phyloP scores from a whole-genome alignment of 2,113 vertebrate species.

The Proterorhinus semilunaris region DNA sequence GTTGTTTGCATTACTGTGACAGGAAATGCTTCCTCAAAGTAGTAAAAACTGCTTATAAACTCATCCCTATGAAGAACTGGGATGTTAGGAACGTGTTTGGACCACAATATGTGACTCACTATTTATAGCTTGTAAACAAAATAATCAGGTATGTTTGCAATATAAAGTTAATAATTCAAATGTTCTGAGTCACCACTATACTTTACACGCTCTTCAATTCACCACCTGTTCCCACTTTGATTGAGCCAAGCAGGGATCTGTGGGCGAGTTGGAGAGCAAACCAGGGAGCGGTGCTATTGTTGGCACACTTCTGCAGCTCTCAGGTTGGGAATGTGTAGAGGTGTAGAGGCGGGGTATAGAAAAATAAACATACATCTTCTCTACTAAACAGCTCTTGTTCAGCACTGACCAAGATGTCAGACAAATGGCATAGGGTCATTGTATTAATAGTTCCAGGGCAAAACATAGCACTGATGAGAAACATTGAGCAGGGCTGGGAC shows the following conservation, averaged over 20 bases:
- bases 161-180: constrained; percentile 15
- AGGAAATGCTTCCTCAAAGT: too few species aligned
- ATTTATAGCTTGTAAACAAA: too few species aligned
- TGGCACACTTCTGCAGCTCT: constrained; percentile 52
- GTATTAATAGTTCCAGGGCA: too few species aligned
- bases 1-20: too few species aligned
- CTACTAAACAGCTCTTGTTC: constrained; percentile 52
- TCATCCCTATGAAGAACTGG: too few species aligned
- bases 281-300: constrained; percentile 58
- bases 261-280: constrained; percentile 18
- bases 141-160: background rate
- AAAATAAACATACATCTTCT: constrained; percentile 65
- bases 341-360: constrained; percentile 54
- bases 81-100: too few species aligned
- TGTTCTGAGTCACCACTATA: background rate
- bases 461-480: too few species aligned
- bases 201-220: constrained; percentile 10
- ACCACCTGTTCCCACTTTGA: constrained; percentile 48
- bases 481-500: too few species aligned
- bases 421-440: background rate
- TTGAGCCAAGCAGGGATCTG: constrained; percentile 14
- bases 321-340: constrained; percentile 54
- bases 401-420: constrained; percentile 31
- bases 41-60: too few species aligned
- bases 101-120: too few species aligned